A percentile compares a stretch with the other conserved stretches of the same genome.
phyloP scores from a whole-genome alignment of 2,113 vertebrate genomes.

The Pholis gunnellus region DNA sequence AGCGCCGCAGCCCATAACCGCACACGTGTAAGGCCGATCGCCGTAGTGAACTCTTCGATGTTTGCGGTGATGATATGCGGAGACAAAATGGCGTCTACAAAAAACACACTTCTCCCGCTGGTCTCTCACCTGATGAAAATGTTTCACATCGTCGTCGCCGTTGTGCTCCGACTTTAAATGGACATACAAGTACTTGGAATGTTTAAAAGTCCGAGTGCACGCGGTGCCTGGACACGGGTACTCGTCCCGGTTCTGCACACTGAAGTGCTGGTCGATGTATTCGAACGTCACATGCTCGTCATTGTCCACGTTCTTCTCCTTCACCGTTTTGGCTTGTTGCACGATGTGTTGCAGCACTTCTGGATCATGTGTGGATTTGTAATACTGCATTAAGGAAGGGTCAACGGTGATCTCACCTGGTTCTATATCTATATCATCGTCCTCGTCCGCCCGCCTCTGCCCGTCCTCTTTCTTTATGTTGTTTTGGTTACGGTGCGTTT shows the following conservation, averaged over 20 bases:
- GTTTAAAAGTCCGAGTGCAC: conserved; percentile 92
- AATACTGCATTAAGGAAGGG: conserved; percentile 80
- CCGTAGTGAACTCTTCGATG: conserved; percentile 91
- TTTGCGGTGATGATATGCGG: conserved; percentile 90
- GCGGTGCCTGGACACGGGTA: conserved; percentile 94
- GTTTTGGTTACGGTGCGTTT: conserved; percentile 79
- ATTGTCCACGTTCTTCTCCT: conserved; percentile 68
- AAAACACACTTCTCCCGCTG: conserved; percentile 94
- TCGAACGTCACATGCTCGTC: conserved; percentile 90
- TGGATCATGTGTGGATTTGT: conserved; percentile 85
- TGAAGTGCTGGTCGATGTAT: conserved; percentile 88
- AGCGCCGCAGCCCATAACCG: conserved; percentile 90
- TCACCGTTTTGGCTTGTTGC: conserved; percentile 75
- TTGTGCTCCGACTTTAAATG: conserved; percentile 94
- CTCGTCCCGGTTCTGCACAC: conserved; percentile 92
- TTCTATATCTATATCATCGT: conserved; percentile 80
- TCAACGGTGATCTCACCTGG: conserved; percentile 81
- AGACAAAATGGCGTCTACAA: conserved; percentile 94
- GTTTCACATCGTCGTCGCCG: conserved; percentile 92
- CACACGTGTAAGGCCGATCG: conserved; percentile 90
- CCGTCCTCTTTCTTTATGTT: conserved; percentile 75
- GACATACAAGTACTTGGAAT: conserved; percentile 95
- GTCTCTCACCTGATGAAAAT: conserved; percentile 95
- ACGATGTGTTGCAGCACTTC: conserved; percentile 82
- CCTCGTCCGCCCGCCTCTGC: conserved; percentile 59